phyloP scores from a whole-genome alignment of 2,888 invertebrate species.

The Epinotia demarniana region DNA sequence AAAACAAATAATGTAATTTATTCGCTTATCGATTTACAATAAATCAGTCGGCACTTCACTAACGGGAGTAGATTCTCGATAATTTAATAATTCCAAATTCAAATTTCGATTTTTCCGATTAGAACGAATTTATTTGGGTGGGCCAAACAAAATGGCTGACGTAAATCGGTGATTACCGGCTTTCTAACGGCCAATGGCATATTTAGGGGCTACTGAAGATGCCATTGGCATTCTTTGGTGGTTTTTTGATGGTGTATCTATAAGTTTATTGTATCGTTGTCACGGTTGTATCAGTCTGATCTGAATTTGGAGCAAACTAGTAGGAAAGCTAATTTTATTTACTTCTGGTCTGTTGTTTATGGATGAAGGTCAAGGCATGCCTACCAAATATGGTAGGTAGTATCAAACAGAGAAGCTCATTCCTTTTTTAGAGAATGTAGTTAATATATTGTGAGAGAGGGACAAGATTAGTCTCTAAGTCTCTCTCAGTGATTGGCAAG shows the following conservation, averaged over 20 bases:
- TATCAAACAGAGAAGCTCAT: no score
- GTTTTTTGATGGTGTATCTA: slow-evolving; percentile 36
- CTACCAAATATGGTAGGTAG: background rate
- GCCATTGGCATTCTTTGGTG: slow-evolving; percentile 40
- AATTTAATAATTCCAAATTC: slow-evolving; percentile 39
- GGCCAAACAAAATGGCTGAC: slow-evolving; percentile 54
- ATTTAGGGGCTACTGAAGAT: slow-evolving; percentile 39
- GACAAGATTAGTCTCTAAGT: no score
- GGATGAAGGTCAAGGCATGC: background rate
- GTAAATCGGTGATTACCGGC: slow-evolving; percentile 58
- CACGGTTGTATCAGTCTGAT: slow-evolving; percentile 29
- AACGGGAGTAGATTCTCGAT: slow-evolving; percentile 46
- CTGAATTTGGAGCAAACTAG: slow-evolving; percentile 22
- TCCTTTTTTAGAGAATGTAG: no score
- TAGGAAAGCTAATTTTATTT: slow-evolving; percentile 32
- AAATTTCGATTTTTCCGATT: slow-evolving; percentile 45
- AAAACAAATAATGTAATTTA: slow-evolving; percentile 29
- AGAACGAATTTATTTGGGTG: slow-evolving; percentile 43
- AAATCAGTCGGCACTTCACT: slow-evolving; percentile 43
- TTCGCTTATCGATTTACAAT: slow-evolving; percentile 45
- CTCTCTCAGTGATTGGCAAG: no score
- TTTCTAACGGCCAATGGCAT: slow-evolving; percentile 57
- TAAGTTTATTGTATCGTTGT: slow-evolving; percentile 38
- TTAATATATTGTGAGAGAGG: no score
- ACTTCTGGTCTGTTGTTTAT: slow-evolving; percentile 23